Percentiles rank a stretch among this genome's conserved stretches.
Conservation (phyloP, 2,888 invertebrate genomes). For the Linnaemya tessellans region DNA sequence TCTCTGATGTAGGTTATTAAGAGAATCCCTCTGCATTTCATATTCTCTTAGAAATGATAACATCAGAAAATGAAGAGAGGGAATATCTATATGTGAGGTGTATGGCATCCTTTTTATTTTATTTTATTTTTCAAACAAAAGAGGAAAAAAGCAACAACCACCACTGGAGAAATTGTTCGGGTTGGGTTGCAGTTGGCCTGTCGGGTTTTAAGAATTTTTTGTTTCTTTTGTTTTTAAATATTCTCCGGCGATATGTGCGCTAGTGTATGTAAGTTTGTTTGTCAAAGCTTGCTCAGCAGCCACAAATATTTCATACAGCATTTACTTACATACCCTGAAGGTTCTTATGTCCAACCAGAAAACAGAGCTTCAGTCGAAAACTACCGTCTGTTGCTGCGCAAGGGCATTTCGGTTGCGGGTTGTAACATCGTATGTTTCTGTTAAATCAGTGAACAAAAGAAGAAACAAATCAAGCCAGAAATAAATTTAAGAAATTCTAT, state of each 20-base stretch:
- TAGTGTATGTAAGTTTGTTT: conserved; percentile 36
- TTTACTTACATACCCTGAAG: conserved; percentile 82
- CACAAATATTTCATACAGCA: conserved; percentile 65
- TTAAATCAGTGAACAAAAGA: conserved; percentile 49
- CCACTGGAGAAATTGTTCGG: conserved; percentile 44
- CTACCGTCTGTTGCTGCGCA: conserved; percentile 81
- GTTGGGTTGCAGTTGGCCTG: conserved; percentile 61
- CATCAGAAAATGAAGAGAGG: conserved; percentile 20
- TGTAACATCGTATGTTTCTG: conserved; percentile 61
- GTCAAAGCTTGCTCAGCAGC: conserved; percentile 56
- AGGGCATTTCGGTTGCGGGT: conserved; percentile 81
- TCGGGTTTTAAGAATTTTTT: conserved; percentile 52
- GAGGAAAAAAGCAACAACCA: conserved; percentile 46
- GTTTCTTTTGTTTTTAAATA: conserved; percentile 54
- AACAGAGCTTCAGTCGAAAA: conserved; percentile 82
- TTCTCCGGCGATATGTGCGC: conserved; percentile 45
- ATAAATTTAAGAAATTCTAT: conserved; percentile 36
- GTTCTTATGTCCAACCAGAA: conserved; percentile 82
- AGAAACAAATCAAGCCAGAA: conserved; percentile 59
- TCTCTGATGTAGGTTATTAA: neutral
- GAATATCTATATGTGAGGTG: conserved; percentile 20
- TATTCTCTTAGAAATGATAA: conserved; percentile 5
- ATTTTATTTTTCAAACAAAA: neutral
- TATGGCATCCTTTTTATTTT: conserved; percentile 44
- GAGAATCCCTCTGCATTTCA: neutral